phyloP scores from a whole-genome alignment of 2,797 vertebrate genomes.

The Myotis vivesi region DNA sequence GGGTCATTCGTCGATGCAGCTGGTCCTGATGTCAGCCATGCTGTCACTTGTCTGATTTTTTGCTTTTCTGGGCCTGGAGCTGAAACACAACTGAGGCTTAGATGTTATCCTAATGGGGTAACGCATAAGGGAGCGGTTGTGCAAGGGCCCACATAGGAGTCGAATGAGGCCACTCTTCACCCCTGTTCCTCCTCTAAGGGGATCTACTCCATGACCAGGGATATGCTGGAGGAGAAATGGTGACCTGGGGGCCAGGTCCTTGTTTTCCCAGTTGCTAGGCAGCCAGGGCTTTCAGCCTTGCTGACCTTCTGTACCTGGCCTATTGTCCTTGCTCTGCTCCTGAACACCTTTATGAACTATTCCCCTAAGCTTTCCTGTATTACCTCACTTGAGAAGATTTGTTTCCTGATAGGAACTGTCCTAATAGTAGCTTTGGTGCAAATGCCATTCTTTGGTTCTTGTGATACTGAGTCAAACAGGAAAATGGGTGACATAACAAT shows the following conservation, averaged over 20 bases:
- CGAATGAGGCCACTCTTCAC: not conserved
- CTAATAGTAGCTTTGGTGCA: not conserved
- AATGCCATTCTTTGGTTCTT: slow-evolving; percentile 9
- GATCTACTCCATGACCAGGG: not conserved
- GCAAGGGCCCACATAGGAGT: not conserved
- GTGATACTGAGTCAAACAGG: not conserved
- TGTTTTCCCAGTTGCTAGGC: not conserved
- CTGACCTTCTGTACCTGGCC: not conserved
- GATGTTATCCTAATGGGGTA: not conserved
- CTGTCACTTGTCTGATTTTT: not conserved
- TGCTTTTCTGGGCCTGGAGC: not conserved
- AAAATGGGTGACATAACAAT: not conserved
- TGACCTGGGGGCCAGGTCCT: not conserved
- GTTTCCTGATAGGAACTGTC: not conserved
- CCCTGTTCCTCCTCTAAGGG: not conserved
- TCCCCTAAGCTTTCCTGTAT: not conserved
- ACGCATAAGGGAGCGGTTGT: not conserved
- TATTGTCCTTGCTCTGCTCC: not conserved
- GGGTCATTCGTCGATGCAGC: not conserved
- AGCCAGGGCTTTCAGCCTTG: not conserved
- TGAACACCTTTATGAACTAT: not conserved
- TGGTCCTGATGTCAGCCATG: not conserved
- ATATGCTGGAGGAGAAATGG: not conserved
- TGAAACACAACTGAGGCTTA: not conserved
- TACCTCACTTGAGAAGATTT: not conserved